phyloP scores from a whole-genome alignment of 2,113 vertebrate genomes.

The Glaucomys volans region DNA sequence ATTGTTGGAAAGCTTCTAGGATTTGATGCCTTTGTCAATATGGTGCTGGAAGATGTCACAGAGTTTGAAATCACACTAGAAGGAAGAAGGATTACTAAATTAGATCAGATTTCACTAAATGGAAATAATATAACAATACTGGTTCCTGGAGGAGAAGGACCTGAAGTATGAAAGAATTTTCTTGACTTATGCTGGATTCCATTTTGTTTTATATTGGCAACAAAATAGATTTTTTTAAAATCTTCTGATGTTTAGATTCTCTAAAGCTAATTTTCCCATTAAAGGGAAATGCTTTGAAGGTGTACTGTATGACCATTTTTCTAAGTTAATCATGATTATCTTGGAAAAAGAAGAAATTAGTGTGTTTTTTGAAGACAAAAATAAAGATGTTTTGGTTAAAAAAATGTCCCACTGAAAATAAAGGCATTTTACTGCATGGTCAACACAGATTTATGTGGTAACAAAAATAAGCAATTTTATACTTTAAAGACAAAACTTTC shows the following conservation, averaged over 20 bases:
- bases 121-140: constrained; percentile 99
- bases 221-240: constrained; percentile 45
- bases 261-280: constrained; percentile 73
- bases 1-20: too few relatives aligned
- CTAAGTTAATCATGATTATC: constrained; percentile 78
- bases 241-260: constrained; percentile 68
- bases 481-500: neutral
- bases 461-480: constrained; percentile 15
- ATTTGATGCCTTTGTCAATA: too few relatives aligned
- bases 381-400: constrained; percentile 78
- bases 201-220: constrained; percentile 44
- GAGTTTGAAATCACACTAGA: constrained; percentile 98
- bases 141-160: constrained; percentile 98
- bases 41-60: too few relatives aligned
- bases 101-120: constrained; percentile 98
- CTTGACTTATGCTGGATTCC: constrained; percentile 62
- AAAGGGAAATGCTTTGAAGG: constrained; percentile 75
- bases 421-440: neutral
- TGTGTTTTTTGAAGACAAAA: constrained; percentile 77
- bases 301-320: constrained; percentile 71
- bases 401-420: too few relatives aligned
- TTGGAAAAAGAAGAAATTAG: constrained; percentile 67
- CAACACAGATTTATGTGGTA: constrained; percentile 12
- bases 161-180: constrained; percentile 91
- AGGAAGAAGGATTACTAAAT: constrained; percentile 97